Percentiles rank a stretch among this genome's conserved stretches.
Conservation (phyloP, 2,797 vertebrate genomes). For the Periparus ater region DNA sequence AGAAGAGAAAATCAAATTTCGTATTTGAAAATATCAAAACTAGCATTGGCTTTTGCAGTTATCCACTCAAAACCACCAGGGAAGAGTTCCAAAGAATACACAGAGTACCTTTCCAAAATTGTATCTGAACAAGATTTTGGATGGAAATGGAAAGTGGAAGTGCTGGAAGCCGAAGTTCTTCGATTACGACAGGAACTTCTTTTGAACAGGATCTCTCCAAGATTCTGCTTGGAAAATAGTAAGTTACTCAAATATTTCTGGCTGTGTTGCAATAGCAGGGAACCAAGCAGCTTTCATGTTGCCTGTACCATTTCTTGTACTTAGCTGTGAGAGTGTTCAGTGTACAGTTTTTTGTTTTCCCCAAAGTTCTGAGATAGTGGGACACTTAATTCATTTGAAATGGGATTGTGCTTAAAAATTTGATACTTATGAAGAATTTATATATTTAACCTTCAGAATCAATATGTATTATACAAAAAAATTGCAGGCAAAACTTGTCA, state of each 20-base stretch:
- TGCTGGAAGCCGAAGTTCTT: constrained; percentile 85
- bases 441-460: background rate
- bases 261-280: background rate
- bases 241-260: constrained; percentile 36
- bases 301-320: background rate
- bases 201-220: constrained; percentile 67
- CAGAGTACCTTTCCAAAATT: constrained; percentile 71
- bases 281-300: background rate
- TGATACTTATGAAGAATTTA: background rate
- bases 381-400: background rate
- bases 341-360: background rate
- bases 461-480: background rate
- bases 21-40: constrained; percentile 73
- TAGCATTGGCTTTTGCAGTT: constrained; percentile 85
- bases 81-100: constrained; percentile 76
- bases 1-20: constrained; percentile 56
- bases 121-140: constrained; percentile 66
- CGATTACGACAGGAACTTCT: constrained; percentile 83
- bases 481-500: background rate
- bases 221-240: constrained; percentile 60
- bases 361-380: background rate
- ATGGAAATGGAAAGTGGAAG: constrained; percentile 76
- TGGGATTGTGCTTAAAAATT: background rate
- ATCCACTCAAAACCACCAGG: constrained; percentile 82
- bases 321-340: background rate